phyloP scores from a whole-genome alignment of 2,113 vertebrate genomes.

The Microtus montanus region DNA sequence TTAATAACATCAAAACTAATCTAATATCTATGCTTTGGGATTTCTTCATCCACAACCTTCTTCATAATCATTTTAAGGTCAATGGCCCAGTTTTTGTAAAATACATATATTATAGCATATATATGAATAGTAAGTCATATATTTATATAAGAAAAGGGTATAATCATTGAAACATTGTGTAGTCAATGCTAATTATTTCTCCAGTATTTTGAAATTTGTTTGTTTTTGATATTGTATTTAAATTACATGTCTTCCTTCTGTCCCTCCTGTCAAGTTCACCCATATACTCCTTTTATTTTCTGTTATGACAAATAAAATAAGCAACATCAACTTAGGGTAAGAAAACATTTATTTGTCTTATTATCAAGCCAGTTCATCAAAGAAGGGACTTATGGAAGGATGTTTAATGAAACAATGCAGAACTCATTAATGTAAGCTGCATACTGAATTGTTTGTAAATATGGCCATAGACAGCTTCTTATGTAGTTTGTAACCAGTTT shows the following conservation, averaged over 20 bases:
- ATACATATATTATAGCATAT: not conserved
- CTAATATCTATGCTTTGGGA: not conserved
- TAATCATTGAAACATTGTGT: not conserved
- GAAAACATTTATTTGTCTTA: not conserved
- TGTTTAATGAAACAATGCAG: not conserved
- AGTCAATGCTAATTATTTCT: not conserved
- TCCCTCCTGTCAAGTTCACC: not conserved
- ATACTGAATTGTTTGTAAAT: not conserved
- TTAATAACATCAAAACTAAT: not conserved
- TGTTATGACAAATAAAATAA: not conserved
- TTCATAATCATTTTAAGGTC: not conserved
- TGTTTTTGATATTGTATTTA: not conserved
- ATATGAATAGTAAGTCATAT: not conserved
- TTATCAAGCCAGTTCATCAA: not conserved
- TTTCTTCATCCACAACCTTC: not conserved
- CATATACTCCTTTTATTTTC: not conserved
- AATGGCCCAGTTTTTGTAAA: not conserved
- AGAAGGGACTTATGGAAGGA: not conserved
- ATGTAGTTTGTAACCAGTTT: not conserved
- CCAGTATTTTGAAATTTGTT: not conserved
- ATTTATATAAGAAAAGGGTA: not conserved
- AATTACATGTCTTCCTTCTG: not conserved
- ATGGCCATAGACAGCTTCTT: not conserved
- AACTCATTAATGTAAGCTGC: not conserved
- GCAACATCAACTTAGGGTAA: not conserved